These are phyloP conservation scores for Tenualosa thibaudeaui DNA, from an alignment of 2,797 vertebrate genomes.

Conservation along the genomic window DNA sequence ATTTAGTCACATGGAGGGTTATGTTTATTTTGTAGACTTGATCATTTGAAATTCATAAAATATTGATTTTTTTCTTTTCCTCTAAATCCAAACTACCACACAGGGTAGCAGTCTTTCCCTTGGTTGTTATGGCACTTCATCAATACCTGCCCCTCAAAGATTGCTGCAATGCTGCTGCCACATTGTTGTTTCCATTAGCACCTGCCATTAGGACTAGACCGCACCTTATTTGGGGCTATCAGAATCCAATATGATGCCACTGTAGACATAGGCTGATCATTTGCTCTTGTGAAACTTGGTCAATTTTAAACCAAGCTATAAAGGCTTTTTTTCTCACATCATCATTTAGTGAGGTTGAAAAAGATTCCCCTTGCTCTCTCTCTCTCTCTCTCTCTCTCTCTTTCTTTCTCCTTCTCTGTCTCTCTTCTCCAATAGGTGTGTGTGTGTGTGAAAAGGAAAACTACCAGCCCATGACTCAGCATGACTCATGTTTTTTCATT, in stretches of 20 bases:
- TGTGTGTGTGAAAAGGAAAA: neutral
- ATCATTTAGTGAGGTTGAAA: too few relatives aligned
- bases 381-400: too few relatives aligned
- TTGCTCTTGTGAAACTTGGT: neutral
- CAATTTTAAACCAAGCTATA: neutral
- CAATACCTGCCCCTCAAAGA: constrained; percentile 60
- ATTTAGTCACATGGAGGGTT: constrained; percentile 66
- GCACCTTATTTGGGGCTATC: neutral
- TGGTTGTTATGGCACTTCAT: constrained; percentile 57
- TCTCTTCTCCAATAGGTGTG: neutral
- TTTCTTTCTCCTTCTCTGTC: neutral
- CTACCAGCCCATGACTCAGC: constrained; percentile 2
- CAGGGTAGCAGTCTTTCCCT: constrained; percentile 51
- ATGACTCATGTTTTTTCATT: neutral
- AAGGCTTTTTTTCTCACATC: neutral
- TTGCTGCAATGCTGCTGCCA: constrained; percentile 51
- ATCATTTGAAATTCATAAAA: constrained; percentile 74
- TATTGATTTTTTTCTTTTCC: constrained; percentile 65
- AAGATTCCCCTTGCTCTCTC: neutral
- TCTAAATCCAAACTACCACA: constrained; percentile 48
- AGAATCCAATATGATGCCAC: neutral
- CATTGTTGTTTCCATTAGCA: constrained; percentile 32
- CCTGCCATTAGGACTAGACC: neutral
- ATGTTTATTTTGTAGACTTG: constrained; percentile 69
- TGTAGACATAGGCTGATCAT: neutral